These are phyloP conservation scores for Acrocyrtus sp. DNA, from an alignment of 2,888 invertebrate species.

Conservation along the genomic window DNA sequence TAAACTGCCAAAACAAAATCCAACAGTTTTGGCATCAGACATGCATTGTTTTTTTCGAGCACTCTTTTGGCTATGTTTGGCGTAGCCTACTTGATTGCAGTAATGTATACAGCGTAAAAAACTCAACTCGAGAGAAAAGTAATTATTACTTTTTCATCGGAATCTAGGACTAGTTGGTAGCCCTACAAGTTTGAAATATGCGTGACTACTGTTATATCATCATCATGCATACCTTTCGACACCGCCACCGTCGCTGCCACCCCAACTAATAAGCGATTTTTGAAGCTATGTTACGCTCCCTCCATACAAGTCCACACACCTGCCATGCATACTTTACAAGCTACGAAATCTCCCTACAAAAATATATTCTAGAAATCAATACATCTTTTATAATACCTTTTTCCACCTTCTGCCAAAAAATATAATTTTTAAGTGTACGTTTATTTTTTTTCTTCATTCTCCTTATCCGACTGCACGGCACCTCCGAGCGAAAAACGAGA, in stretches of 20 bases:
- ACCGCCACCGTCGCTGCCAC: not conserved
- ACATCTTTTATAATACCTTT: not conserved
- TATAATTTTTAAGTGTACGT: too few relatives aligned
- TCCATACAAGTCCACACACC: not conserved
- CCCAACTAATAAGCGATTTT: too few relatives aligned
- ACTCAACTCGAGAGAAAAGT: not conserved
- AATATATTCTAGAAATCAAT: not conserved
- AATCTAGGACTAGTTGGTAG: conserved; percentile 8
- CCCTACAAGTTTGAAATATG: not conserved
- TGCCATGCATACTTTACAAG: not conserved
- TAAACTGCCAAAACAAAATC: not conserved
- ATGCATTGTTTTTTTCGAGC: not conserved
- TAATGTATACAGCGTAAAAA: too few relatives aligned
- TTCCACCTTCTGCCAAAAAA: too few relatives aligned
- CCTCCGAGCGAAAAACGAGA: too few relatives aligned
- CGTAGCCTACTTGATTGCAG: not conserved
- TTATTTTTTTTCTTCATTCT: too few relatives aligned
- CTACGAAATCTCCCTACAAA: not conserved
- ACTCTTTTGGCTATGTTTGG: not conserved
- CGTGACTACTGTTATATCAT: not conserved
- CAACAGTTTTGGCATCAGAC: not conserved
- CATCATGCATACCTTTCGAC: not conserved
- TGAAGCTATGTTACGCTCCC: too few relatives aligned
- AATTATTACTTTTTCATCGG: conserved; percentile 19
- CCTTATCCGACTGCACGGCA: not conserved